Base-by-base conservation (phyloP, 2,113 vertebrate species). In the Laterallus jamaicensis region DNA sequence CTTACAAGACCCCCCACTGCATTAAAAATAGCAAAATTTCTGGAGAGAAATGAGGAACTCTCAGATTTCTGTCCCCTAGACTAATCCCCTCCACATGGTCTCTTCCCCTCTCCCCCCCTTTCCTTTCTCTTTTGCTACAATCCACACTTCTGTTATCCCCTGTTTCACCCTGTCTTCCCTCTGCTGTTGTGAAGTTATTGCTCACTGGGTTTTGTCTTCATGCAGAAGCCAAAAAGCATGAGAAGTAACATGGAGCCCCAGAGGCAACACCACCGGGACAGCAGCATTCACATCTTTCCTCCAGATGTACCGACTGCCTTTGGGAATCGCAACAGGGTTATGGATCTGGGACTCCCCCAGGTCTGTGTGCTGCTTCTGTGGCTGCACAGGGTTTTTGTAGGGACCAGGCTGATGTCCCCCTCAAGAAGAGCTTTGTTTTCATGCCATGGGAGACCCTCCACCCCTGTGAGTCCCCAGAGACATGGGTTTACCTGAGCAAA, bases 181-280 rank as follows among this genome's bases (percentile, higher is more conserved):
- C 68, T 64, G n/a, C 58, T 81, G 26, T 37, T 93, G 20, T 42
- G 26, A 92, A 67, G 19, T 52, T 80, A 82, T 47, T 89, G 82
- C 64, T 95, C 71, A 66, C 76, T 83, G 39, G n/a, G 35, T 52
- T 95, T 92, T 92, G 40, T 88, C 80, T 81, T 70, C 90, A 81
- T 10, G 3, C 18, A 71, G 90, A 82, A 81, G 44, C 11, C 42
- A 87, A 59, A 88, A 81, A 75, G 69, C 37, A 0, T 66, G 64
- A 71, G 56, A 42, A 84, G 39, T 66, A 74, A 59, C 52, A 40
- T 2, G 32, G 24, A 84, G 47, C 29, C 75, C 68, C 79, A 63
- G 47, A 78, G 75, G 44, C 90, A 92, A 52, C 29, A 54, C 37
- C 73, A 63, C 20, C 0, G 0, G 54, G 18, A 63, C 0, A 0